Evolutionary conservation across 2,888 invertebrate genomes (phyloP).

Genomic region (Nowickia ferox): DNA sequence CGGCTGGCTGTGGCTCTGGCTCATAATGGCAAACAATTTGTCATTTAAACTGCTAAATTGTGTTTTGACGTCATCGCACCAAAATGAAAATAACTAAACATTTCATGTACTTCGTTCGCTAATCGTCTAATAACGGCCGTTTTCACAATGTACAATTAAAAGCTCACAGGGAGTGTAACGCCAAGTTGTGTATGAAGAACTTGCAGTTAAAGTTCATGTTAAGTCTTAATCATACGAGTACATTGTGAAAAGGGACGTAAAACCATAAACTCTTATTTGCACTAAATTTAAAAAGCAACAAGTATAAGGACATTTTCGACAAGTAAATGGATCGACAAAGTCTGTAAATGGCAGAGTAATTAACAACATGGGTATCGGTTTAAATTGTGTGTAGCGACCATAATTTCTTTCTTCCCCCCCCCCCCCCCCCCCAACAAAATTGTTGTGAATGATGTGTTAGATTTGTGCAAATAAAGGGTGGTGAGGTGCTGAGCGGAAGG

Average conservation of each 20-base stretch:
- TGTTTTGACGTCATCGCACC: constrained; percentile 43
- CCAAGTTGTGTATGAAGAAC: no score
- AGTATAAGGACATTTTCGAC: background rate
- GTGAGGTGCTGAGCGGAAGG: background rate
- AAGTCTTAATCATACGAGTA: no score
- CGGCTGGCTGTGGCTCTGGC: no score
- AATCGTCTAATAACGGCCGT: no score
- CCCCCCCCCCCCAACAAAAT: background rate
- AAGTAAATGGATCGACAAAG: background rate
- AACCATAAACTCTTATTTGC: constrained; percentile 25
- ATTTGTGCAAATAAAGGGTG: background rate
- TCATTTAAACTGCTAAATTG: constrained; percentile 43
- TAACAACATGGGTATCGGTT: constrained; percentile 57
- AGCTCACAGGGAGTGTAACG: no score
- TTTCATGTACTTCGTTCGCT: constrained; percentile 2
- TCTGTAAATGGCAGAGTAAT: constrained; percentile 61
- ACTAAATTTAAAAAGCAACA: constrained; percentile 47
- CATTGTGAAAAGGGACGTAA: no score
- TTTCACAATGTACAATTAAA: no score
- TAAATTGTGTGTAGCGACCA: constrained; percentile 10
- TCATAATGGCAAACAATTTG: constrained; percentile 60
- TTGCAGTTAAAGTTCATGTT: no score
- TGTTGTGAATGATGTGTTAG: constrained; percentile 21
- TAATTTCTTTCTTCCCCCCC: constrained; percentile 1
- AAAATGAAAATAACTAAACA: background rate